Base-by-base conservation (phyloP, 2,888 invertebrate species). In the Camponotus fellah region DNA sequence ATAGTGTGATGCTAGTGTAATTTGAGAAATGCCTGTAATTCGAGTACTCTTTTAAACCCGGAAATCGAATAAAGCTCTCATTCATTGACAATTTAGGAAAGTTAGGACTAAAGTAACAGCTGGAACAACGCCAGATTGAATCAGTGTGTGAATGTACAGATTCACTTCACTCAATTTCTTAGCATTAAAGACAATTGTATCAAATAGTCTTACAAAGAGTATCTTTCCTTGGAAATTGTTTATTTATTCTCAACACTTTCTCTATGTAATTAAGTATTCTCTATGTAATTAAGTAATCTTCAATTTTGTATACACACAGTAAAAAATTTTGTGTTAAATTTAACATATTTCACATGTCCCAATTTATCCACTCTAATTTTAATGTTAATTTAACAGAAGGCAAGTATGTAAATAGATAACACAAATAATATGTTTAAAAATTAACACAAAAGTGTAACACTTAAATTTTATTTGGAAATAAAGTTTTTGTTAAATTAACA, bases 101-200 rank as follows among this genome's bases (percentile, higher is more conserved):
- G 69, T 40, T 79, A 62, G 76, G 62, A 76, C 56, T 66, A 40
- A 64, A 43, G 68, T 65, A 68, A 77, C 40, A 76, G 40, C 26
- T 88, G 88, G 85, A 80, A 69, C 65, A 66, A 80, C 12, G 88
- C 88, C 88, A 88, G 68, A 12, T 60, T 72, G 37, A 69, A 17
- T 37, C 37, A 34, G 3, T 68, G 58, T 60, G 34, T 17, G 8
- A 53, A n/a, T 8, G 53, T 10, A 37, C 26, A 58, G 58, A 46
- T 60, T 60, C 12, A 26, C 34, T 80, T 60, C n/a, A n/a, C 46
- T 34, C 5, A 21, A 58, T 71, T 79, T 60, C 14, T 32, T 2
- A 6, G 58, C 6, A 17, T 43, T 60, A 49, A 60, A 46, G 72
- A 32, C 17, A 72, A 72, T 21, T 14, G 6, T 9, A 49, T 12